These are phyloP conservation scores for Nibea albiflora DNA, from an alignment of 2,113 vertebrate genomes.

Conservation along the genomic window DNA sequence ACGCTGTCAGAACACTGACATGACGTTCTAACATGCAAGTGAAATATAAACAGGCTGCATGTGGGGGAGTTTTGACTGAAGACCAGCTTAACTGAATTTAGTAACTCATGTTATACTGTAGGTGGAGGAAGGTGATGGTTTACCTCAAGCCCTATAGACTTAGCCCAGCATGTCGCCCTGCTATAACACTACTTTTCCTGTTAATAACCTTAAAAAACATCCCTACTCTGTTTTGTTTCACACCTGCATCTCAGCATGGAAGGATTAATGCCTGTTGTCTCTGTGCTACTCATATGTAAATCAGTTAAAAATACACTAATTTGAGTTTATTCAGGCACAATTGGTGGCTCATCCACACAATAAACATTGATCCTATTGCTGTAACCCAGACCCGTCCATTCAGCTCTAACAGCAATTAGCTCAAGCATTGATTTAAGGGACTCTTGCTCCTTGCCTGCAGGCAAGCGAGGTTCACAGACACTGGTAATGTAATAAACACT, in stretches of 20 bases:
- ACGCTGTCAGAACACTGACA: background rate
- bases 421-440: constrained; percentile 73
- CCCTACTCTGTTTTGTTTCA: constrained; percentile 58
- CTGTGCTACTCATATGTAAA: constrained; percentile 92
- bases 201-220: constrained; percentile 68
- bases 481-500: constrained; percentile 29
- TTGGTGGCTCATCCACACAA: constrained; percentile 92
- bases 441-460: constrained; percentile 60
- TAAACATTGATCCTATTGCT: constrained; percentile 94
- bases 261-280: constrained; percentile 88
- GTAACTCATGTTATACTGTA: background rate
- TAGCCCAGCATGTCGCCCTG: constrained; percentile 54
- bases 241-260: constrained; percentile 86
- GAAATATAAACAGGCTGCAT: too few relatives aligned
- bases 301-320: constrained; percentile 88
- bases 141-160: constrained; percentile 29
- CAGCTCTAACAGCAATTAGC: constrained; percentile 91
- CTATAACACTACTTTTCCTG: constrained; percentile 49
- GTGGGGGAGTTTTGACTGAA: background rate
- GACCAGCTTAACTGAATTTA: background rate
- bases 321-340: constrained; percentile 93
- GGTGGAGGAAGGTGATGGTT: constrained; percentile 43
- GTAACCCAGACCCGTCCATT: constrained; percentile 82
- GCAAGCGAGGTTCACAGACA: constrained; percentile 39
- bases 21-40: too few relatives aligned